These are phyloP conservation scores for Benitochromis conjunctus DNA, from an alignment of 2,113 vertebrate genomes.

Conservation along the genomic window DNA sequence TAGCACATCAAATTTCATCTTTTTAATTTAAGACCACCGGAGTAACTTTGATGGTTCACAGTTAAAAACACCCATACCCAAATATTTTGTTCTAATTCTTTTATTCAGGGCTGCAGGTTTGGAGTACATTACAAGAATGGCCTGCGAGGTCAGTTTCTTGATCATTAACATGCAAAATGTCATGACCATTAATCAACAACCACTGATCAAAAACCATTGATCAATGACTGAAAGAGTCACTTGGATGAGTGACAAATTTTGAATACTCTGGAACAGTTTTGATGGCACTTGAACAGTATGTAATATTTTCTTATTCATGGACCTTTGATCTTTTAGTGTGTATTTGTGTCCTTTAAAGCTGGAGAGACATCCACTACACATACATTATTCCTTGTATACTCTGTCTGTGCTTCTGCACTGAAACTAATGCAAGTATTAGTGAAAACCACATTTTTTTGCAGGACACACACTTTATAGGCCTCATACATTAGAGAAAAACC, in stretches of 20 bases:
- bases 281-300: too few relatives aligned
- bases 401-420: too few relatives aligned
- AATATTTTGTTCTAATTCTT: not conserved
- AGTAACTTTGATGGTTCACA: not conserved
- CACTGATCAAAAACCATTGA: not conserved
- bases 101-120: not conserved
- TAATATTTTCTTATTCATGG: too few relatives aligned
- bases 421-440: too few relatives aligned
- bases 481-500: too few relatives aligned
- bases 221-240: not conserved
- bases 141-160: not conserved
- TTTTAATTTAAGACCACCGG: not conserved
- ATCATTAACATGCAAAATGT: not conserved
- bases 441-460: too few relatives aligned
- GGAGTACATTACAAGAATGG: accelerated
- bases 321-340: too few relatives aligned
- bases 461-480: too few relatives aligned
- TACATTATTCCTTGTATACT: too few relatives aligned
- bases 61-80: not conserved
- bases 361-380: too few relatives aligned
- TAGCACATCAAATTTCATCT: not conserved
- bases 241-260: not conserved
- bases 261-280: too few relatives aligned
- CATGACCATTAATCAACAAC: not conserved
- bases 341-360: too few relatives aligned